Percentiles rank a stretch among this genome's conserved stretches.
phyloP scores from a whole-genome alignment of 2,797 vertebrate species.

The Takifugu rubripes region DNA sequence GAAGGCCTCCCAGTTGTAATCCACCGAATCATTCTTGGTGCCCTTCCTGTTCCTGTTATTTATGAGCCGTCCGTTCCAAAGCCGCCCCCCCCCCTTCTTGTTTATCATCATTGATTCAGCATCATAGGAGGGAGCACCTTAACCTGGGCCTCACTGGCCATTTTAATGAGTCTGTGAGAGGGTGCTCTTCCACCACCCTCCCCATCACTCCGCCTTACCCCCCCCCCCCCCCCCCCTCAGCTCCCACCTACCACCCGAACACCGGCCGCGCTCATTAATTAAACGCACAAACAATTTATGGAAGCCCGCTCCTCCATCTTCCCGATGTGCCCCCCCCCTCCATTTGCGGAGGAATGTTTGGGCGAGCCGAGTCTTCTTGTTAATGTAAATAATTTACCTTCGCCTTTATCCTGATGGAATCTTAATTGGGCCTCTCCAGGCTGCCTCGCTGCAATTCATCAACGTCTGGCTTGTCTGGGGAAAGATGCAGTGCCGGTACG shows the following conservation, averaged over 20 bases:
- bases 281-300: constrained; percentile 64
- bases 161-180: constrained; percentile 29
- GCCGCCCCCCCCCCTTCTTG: neutral
- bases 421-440: constrained; percentile 79
- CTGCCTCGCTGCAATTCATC: constrained; percentile 70
- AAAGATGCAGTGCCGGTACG: constrained; percentile 45
- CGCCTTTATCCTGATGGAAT: constrained; percentile 84
- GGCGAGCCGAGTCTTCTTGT: constrained; percentile 59
- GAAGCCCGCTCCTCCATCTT: constrained; percentile 43
- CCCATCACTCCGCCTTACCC: constrained; percentile 31
- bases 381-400: constrained; percentile 84
- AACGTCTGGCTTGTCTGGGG: constrained; percentile 63
- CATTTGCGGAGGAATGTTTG: constrained; percentile 60
- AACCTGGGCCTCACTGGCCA: constrained; percentile 4
- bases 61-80: neutral
- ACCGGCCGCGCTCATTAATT: constrained; percentile 64
- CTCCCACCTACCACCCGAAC: constrained; percentile 8
- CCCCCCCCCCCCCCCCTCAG: constrained; percentile 18
- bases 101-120: constrained; percentile 5
- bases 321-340: constrained; percentile 18
- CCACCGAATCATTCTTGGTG: no score
- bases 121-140: constrained; percentile 13
- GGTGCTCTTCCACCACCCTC: constrained; percentile 21
- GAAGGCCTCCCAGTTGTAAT: no score
- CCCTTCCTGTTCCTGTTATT: no score